These are phyloP conservation scores for Silurus meridionalis DNA, from an alignment of 2,113 vertebrate genomes.

Conservation along the genomic window DNA sequence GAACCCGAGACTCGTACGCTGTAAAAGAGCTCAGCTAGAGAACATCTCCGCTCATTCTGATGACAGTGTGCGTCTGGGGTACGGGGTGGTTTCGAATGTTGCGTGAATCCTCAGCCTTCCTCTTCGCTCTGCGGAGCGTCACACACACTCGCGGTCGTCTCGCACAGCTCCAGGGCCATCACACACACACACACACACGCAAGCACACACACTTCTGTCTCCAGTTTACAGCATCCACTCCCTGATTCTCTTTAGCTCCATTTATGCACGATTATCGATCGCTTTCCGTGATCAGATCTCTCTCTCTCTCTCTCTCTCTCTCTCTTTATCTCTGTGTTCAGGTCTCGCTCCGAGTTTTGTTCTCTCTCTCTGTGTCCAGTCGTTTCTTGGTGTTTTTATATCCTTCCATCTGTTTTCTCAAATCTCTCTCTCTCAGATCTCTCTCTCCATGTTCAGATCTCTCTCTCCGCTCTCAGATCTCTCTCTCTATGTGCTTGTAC, in stretches of 20 bases:
- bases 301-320: background rate
- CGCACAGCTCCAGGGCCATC: slow-evolving; percentile 78
- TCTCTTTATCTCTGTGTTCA: too few relatives aligned
- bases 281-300: background rate
- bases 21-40: slow-evolving; percentile 79
- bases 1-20: slow-evolving; percentile 56
- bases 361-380: too few relatives aligned
- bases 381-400: too few relatives aligned
- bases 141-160: slow-evolving; percentile 71
- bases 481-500: slow-evolving; percentile 9
- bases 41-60: slow-evolving; percentile 95
- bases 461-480: background rate
- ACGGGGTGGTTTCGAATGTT: slow-evolving; percentile 33
- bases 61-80: slow-evolving; percentile 36
- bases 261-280: background rate
- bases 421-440: background rate
- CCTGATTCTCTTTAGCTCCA: background rate
- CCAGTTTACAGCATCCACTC: background rate
- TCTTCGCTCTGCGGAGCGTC: slow-evolving; percentile 83
- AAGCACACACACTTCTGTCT: slow-evolving; percentile 7
- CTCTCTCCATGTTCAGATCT: background rate
- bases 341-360: too few relatives aligned
- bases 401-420: too few relatives aligned
- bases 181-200: slow-evolving; percentile 58
- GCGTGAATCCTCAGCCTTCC: slow-evolving; percentile 80